phyloP scores from a whole-genome alignment of 1,140 invertebrate species.

The Nautilus pompilius region DNA sequence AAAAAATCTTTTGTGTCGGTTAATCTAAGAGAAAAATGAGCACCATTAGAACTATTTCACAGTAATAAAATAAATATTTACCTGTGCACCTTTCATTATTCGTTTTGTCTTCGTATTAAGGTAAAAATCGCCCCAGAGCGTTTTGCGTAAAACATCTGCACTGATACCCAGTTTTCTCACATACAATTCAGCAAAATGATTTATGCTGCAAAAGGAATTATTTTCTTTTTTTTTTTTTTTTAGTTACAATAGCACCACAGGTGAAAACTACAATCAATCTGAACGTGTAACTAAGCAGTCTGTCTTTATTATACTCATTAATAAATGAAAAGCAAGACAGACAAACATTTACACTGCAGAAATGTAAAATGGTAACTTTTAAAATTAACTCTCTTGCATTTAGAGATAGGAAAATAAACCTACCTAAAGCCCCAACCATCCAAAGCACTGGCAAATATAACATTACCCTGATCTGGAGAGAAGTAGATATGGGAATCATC shows the following conservation, averaged over 20 bases:
- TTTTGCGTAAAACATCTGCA: constrained; percentile 66
- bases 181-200: constrained; percentile 85
- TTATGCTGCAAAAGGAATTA: constrained; percentile 57
- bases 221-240: no score
- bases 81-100: constrained; percentile 86
- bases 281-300: neutral
- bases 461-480: constrained; percentile 88
- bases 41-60: no score
- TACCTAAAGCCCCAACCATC: constrained; percentile 96
- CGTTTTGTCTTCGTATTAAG: constrained; percentile 82
- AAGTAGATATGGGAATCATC: constrained; percentile 91
- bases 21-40: no score
- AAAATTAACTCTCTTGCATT: no score
- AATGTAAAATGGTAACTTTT: no score
- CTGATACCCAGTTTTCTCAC: constrained; percentile 73
- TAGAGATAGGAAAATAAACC: no score
- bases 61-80: constrained; percentile 18
- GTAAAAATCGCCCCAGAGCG: constrained; percentile 95
- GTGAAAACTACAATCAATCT: no score
- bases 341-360: no score
- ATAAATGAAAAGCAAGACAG: no score
- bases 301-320: neutral
- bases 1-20: no score
- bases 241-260: no score
- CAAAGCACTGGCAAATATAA: constrained; percentile 91